Conservation (phyloP, 2,797 vertebrate genomes). For the Enteromius anoplus region DNA sequence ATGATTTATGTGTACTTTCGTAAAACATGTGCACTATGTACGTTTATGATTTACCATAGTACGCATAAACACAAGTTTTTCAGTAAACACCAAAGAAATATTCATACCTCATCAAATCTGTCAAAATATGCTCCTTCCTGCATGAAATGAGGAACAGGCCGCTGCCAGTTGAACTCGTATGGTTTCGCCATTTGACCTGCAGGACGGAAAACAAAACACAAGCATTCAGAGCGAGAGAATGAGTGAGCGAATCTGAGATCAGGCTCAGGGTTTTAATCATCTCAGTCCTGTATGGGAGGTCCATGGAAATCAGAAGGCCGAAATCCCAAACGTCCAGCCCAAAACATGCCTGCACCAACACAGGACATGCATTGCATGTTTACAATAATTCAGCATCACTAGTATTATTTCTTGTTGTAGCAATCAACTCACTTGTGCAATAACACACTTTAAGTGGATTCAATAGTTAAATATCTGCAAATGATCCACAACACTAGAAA, state of each 20-base stretch:
- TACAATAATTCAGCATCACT: neutral
- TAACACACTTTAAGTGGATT: neutral
- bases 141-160: slow-evolving; percentile 90
- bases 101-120: slow-evolving; percentile 97
- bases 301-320: neutral
- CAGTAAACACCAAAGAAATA: slow-evolving; percentile 10
- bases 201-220: neutral
- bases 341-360: neutral
- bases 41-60: neutral
- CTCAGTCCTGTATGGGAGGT: slow-evolving; percentile 2
- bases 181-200: slow-evolving; percentile 88
- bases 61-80: slow-evolving; percentile 1
- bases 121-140: slow-evolving; percentile 94
- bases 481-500: neutral
- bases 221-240: neutral
- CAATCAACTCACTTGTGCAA: neutral
- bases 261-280: slow-evolving; percentile 3
- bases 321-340: neutral
- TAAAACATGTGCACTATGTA: neutral
- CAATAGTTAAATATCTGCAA: neutral
- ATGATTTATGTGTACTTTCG: neutral
- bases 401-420: neutral
- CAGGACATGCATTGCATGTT: neutral
- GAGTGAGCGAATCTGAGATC: neutral
- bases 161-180: slow-evolving; percentile 98